phyloP scores from a whole-genome alignment of 2,888 invertebrate genomes.

The Idaea biselata region DNA sequence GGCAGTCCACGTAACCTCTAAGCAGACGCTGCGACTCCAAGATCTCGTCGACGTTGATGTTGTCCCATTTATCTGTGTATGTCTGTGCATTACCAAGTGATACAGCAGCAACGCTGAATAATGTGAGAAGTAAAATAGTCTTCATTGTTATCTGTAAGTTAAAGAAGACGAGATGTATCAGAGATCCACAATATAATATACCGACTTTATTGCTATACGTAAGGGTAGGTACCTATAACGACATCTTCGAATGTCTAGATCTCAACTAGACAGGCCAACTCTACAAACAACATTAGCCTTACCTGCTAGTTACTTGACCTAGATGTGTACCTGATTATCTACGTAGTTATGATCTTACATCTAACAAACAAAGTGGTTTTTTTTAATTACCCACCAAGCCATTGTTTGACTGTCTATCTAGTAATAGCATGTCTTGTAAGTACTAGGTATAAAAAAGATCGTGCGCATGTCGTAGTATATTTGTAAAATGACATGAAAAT shows the following conservation, averaged over 20 bases:
- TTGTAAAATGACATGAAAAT: background rate
- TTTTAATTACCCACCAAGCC: background rate
- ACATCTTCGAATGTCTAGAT: no score
- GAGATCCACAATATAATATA: background rate
- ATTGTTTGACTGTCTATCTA: background rate
- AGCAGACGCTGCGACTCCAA: conserved; percentile 83
- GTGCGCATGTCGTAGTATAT: background rate
- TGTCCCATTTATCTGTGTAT: conserved; percentile 86
- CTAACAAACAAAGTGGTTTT: background rate
- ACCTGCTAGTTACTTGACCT: no score
- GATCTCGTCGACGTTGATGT: conserved; percentile 84
- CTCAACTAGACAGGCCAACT: no score
- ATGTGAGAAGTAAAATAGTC: conserved; percentile 52
- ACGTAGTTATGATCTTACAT: background rate
- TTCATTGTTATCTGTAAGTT: conserved; percentile 60
- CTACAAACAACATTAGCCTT: no score
- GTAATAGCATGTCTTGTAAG: background rate
- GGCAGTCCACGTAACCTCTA: conserved; percentile 84
- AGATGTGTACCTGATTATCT: background rate
- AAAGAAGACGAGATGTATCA: conserved; percentile 30
- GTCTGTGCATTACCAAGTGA: conserved; percentile 60
- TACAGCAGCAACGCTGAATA: conserved; percentile 56
- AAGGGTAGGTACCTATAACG: no score
- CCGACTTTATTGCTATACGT: no score
- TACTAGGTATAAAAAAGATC: background rate